Conservation (phyloP, 2,797 vertebrate genomes). For the Girardinus metallicus region DNA sequence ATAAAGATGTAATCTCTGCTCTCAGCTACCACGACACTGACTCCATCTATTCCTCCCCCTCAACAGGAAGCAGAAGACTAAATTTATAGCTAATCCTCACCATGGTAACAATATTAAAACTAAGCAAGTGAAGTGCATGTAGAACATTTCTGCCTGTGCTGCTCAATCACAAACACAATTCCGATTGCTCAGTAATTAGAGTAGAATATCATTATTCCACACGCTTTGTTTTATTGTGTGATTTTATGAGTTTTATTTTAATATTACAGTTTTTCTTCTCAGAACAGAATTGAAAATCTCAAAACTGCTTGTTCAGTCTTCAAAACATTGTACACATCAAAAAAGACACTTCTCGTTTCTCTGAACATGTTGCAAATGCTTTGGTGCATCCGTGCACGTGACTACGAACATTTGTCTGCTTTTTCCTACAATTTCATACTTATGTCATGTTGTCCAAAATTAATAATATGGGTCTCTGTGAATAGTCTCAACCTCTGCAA, state of each 20-base stretch:
- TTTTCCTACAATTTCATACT: too few relatives aligned
- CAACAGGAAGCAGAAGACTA: slow-evolving; percentile 51
- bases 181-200: not conserved
- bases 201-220: not conserved
- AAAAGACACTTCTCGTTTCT: too few relatives aligned
- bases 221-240: not conserved
- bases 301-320: too few relatives aligned
- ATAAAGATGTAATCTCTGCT: slow-evolving; percentile 76
- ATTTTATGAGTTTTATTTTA: not conserved
- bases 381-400: too few relatives aligned
- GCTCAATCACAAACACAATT: slow-evolving; percentile 14
- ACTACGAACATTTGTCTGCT: too few relatives aligned
- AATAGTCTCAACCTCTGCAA: too few relatives aligned
- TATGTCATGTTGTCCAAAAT: too few relatives aligned
- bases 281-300: too few relatives aligned
- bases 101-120: slow-evolving; percentile 70
- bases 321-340: too few relatives aligned
- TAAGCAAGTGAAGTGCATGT: slow-evolving; percentile 32
- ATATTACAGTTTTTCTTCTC: not conserved
- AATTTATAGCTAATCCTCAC: slow-evolving; percentile 60
- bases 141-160: slow-evolving; percentile 45
- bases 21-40: slow-evolving; percentile 52
- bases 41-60: slow-evolving; percentile 57
- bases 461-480: too few relatives aligned
- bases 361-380: too few relatives aligned